Conservation (phyloP, 2,888 invertebrate genomes). For the Apamea epomidion region DNA sequence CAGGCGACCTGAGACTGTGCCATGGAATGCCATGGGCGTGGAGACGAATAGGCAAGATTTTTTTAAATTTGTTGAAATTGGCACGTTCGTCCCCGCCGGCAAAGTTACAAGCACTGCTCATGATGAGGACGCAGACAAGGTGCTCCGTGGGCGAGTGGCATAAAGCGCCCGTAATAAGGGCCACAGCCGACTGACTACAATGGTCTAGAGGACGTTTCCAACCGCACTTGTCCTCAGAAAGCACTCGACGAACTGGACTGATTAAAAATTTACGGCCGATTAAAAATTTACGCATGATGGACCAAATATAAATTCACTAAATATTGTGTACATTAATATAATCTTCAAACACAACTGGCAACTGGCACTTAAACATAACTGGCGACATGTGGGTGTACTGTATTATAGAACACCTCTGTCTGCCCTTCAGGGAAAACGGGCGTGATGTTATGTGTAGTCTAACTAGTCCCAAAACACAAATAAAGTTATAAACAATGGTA, state of each 20-base stretch:
- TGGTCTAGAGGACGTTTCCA: constrained; percentile 66
- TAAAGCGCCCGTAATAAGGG: constrained; percentile 66
- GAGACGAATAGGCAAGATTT: constrained; percentile 50
- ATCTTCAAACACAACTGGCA: not conserved
- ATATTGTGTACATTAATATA: not conserved
- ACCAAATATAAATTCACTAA: not conserved
- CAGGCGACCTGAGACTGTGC: constrained; percentile 50
- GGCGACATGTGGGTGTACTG: not conserved
- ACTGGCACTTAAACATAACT: not conserved
- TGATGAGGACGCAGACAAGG: constrained; percentile 67
- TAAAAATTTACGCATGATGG: constrained; percentile 5
- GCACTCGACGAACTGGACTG: constrained; percentile 59
- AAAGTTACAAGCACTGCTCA: constrained; percentile 64
- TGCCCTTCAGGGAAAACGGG: no score
- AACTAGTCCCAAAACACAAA: not conserved
- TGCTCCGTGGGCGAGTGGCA: constrained; percentile 59
- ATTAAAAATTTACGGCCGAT: constrained; percentile 61
- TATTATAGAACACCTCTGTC: not conserved
- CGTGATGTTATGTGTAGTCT: not conserved
- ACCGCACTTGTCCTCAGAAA: constrained; percentile 67
- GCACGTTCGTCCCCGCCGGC: constrained; percentile 53
- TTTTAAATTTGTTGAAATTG: constrained; percentile 57
- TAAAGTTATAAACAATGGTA: constrained; percentile 28
- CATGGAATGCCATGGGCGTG: constrained; percentile 45
- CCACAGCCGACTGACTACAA: constrained; percentile 60